Base-by-base conservation (phyloP, 2,797 vertebrate species). In the Myoxocephalus aenaeus region DNA sequence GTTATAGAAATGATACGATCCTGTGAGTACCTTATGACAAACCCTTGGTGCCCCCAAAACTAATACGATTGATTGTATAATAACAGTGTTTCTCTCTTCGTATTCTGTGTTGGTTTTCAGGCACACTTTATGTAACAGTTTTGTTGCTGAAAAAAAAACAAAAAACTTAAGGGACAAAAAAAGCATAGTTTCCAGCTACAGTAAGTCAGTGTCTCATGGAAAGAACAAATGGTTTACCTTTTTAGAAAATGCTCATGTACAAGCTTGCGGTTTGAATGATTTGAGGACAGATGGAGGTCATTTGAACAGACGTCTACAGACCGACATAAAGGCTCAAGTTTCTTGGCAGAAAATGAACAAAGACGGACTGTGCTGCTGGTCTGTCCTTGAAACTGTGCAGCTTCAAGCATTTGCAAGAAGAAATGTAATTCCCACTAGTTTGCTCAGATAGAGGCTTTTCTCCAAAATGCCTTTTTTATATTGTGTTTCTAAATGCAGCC, bases 81-180 rank as follows among this genome's bases (percentile, higher is more conserved):
- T 94, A 95, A 95, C 93, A 92, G 90, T 92, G 88, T 93, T 94
- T 93, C 80, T 88, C 83, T 92, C 85, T 85, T 79, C 51, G 61
- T 85, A 81, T 80, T 87, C 87, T 86, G 84, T 84, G 81, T 91
- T 92, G 90, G 80, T 96, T 96, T 95, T 97, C 96, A 98, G 97
- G 97, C 97, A 99, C 97, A 91, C 96, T 87, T 95, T 84, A 94
- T 93, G 82, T 93, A 95, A 95, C 94, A 94, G 93, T 93, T 91
- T 95, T 93, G 94, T 95, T 95, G 94, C 84, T 88, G 73, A 77
- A 82, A 87, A 18, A 44, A 44, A 32, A 44, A 29, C 22, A 64
- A 74, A 81, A 58, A 66, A 76, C 36, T 74, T 18, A 70, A 65
- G 20, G 77, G 90, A 89, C 89, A 82, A 82, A 72, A 69, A 84